Evolutionary conservation across 2,797 vertebrate species (phyloP), one percentile per base, ranked within the genome.

Genomic region (Serranus cabrilla): DNA sequence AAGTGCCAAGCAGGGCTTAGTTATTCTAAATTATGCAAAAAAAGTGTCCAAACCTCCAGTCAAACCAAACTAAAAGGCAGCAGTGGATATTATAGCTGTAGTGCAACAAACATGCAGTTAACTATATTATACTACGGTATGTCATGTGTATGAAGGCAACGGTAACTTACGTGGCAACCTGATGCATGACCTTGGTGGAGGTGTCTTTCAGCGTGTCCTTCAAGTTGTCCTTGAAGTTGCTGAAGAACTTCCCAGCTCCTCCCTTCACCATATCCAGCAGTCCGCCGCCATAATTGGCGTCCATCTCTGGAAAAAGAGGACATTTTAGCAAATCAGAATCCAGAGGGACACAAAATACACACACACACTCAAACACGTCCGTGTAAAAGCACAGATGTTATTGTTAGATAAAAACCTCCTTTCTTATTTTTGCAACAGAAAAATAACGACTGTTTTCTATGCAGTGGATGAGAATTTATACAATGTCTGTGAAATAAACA

Each of bases 161-260:
- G 0, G 49, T 50, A 11, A 94, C 89, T 77, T 94, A 99, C 98
- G 97, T 99, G 94, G 97, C 94, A 43, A 99, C 98, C 88, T 99
- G 98, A 54, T 98, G 97, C 96, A 99, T 98, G 83, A 99, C 98
- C 94, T 99, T 98, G 67, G 97, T 97, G 82, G 98, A 99, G 0
- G 98, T 99, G 89, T 99, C 98, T 77, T 99, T 99, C 85, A 99
- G 93, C 13, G 98, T 99, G 87, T 99, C 98, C 93, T 99, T 99
- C 88, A 99, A 89, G 95, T 99, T 99, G 93, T 99, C 98, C 89
- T 99, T 99, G 59, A 99, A 94, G 91, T 99, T 99, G 92, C 97
- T 99, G 94, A 99, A 99, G 80, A 99, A 98, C 82, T 98, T 96
- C 58, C 98, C 98, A 0, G 98, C 98, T 78, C 98, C 98, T 83